Evolutionary conservation across 2,797 vertebrate genomes (phyloP).

Genomic region (Mormyrops attenuatus): DNA sequence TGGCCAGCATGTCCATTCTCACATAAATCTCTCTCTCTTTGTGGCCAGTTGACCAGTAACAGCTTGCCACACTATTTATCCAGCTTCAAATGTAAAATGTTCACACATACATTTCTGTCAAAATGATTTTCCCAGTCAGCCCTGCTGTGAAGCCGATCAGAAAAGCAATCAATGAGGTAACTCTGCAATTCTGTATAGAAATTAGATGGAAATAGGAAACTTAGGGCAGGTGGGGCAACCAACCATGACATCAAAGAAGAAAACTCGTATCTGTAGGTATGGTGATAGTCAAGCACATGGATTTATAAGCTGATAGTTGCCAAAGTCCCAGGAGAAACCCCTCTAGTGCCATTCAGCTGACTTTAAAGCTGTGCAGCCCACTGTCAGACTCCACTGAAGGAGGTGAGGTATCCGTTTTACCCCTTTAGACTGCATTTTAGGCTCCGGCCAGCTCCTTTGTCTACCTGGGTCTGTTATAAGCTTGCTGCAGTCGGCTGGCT

Average conservation of each 20-base stretch:
- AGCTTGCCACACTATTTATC: conserved; percentile 57
- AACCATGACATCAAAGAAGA: conserved; percentile 41
- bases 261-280: neutral
- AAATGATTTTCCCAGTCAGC: conserved; percentile 44
- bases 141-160: conserved; percentile 25
- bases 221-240: neutral
- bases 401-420: neutral
- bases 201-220: conserved; percentile 53
- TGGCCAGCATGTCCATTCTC: conserved; percentile 64
- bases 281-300: conserved; percentile 38
- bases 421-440: conserved; percentile 29
- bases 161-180: conserved; percentile 8
- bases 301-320: neutral
- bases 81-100: conserved; percentile 35
- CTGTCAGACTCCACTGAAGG: conserved; percentile 9
- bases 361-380: neutral
- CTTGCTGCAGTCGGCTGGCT: conserved; percentile 78
- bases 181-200: conserved; percentile 22
- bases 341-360: neutral
- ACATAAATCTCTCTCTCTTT: conserved; percentile 48
- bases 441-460: conserved; percentile 61
- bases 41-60: conserved; percentile 32
- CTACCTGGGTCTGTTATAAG: conserved; percentile 65
- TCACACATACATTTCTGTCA: conserved; percentile 40
- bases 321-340: neutral